Conservation (phyloP, 2,888 invertebrate species). For the Electrophaes corylata region DNA sequence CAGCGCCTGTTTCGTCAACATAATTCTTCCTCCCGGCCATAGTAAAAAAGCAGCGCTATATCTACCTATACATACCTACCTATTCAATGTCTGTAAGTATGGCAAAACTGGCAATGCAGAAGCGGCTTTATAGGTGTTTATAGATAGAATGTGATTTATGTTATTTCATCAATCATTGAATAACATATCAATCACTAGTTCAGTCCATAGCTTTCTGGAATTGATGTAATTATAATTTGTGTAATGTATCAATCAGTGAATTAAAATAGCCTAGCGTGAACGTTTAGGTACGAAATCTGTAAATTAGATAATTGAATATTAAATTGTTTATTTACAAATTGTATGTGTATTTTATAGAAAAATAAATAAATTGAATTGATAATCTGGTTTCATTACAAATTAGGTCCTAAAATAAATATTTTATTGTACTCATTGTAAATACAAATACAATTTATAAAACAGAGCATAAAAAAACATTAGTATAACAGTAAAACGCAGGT, state of each 20-base stretch:
- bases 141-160: constrained; percentile 14
- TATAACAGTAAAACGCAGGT: no score
- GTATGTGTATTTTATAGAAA: constrained; percentile 84
- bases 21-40: background rate
- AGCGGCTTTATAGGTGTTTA: constrained; percentile 10
- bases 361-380: constrained; percentile 69
- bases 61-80: background rate
- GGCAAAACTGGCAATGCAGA: background rate
- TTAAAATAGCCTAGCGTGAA: constrained; percentile 53
- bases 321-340: constrained; percentile 84
- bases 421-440: no score
- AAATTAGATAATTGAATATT: constrained; percentile 79
- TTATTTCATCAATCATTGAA: constrained; percentile 48
- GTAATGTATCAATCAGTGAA: constrained; percentile 35
- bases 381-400: constrained; percentile 34
- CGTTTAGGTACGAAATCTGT: constrained; percentile 70
- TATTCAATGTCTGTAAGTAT: background rate
- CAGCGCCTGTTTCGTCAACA: background rate
- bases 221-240: constrained; percentile 31
- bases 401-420: no score
- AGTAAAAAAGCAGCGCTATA: no score
- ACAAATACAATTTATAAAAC: no score
- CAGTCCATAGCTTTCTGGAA: constrained; percentile 38
- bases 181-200: constrained; percentile 67
- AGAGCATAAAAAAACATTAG: no score